Conservation (phyloP, 2,797 vertebrate genomes). For the Anisognathus igniventris region DNA sequence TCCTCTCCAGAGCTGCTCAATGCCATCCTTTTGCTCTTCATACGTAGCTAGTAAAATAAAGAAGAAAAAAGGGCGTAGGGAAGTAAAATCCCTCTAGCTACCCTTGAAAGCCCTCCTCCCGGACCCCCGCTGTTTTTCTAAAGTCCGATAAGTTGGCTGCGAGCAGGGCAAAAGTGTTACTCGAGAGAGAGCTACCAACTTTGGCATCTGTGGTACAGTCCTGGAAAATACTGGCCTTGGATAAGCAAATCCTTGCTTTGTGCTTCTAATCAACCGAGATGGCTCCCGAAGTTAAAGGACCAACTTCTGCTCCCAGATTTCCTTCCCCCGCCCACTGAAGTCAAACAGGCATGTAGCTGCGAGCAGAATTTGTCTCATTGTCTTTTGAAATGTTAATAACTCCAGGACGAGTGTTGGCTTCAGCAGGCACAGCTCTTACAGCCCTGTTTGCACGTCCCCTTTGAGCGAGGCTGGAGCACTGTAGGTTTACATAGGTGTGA, state of each 20-base stretch:
- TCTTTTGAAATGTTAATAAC: slow-evolving; percentile 80
- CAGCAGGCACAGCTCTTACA: slow-evolving; percentile 41
- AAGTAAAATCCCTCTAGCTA: neutral
- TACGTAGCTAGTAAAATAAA: neutral
- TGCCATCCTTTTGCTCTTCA: neutral
- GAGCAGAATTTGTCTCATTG: slow-evolving; percentile 59
- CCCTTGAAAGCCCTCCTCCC: neutral
- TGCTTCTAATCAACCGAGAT: slow-evolving; percentile 33
- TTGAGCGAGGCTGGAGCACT: slow-evolving; percentile 32
- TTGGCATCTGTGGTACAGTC: slow-evolving; percentile 19
- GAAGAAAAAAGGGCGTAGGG: neutral
- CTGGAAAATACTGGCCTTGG: slow-evolving; percentile 59
- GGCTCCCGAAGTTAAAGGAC: slow-evolving; percentile 35
- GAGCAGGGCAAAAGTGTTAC: slow-evolving; percentile 10
- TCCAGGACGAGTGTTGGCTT: slow-evolving; percentile 47
- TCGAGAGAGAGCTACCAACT: slow-evolving; percentile 10
- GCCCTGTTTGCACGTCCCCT: neutral
- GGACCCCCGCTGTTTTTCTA: neutral
- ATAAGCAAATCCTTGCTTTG: slow-evolving; percentile 66
- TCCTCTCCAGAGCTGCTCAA: neutral
- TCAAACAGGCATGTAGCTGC: slow-evolving; percentile 51
- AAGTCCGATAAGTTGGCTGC: neutral
- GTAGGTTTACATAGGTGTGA: neutral
- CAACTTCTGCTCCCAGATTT: slow-evolving; percentile 47
- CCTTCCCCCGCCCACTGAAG: slow-evolving; percentile 17